Evolutionary conservation across 2,888 invertebrate species (phyloP).

Genomic region (Lapara coniferarum): DNA sequence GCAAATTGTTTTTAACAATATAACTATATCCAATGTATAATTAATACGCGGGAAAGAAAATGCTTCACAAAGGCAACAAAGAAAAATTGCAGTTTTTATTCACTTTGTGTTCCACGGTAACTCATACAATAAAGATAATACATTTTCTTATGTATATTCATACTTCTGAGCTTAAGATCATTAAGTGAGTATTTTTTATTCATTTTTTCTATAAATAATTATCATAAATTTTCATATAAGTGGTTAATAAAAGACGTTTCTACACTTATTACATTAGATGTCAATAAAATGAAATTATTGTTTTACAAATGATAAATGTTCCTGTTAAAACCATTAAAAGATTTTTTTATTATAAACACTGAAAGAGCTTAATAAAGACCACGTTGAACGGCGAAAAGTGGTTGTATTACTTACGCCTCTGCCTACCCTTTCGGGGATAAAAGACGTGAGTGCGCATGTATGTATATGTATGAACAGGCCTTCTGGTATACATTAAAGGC

Average conservation of each 20-base stretch:
- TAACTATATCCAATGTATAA: not conserved
- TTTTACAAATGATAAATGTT: too few species aligned
- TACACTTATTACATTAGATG: too few species aligned
- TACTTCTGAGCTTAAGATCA: conserved; percentile 7
- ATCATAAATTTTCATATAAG: too few species aligned
- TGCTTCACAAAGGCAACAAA: not conserved
- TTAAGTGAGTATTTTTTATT: not conserved
- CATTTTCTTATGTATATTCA: not conserved
- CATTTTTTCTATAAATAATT: too few species aligned
- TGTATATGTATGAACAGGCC: too few species aligned
- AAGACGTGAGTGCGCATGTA: too few species aligned
- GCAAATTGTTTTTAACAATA: not conserved
- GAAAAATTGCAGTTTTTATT: conserved; percentile 12
- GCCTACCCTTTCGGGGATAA: too few species aligned
- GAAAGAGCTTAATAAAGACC: conserved; percentile 2
- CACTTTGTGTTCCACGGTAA: conserved; percentile 1
- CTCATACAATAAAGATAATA: not conserved
- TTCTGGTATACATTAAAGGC: conserved; percentile 1
- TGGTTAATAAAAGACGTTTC: too few species aligned
- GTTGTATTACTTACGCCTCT: too few species aligned
- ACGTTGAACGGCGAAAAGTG: too few species aligned
- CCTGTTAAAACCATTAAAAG: not conserved
- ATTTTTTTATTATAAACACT: not conserved
- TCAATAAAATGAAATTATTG: too few species aligned
- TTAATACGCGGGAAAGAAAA: not conserved